Evolutionary conservation across 2,888 invertebrate genomes (phyloP).

Genomic region (Aporophyla lueneburgensis): DNA sequence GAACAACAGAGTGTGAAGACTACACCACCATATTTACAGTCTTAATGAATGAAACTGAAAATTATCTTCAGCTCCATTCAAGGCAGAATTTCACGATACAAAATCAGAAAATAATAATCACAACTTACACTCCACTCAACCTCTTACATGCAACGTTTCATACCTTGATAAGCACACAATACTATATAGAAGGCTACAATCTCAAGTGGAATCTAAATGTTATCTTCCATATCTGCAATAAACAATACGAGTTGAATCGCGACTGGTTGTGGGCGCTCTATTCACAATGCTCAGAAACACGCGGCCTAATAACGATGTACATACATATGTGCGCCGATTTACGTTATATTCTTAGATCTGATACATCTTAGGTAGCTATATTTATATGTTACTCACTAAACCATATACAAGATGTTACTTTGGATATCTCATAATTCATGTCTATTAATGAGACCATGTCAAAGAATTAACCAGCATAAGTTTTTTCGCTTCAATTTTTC

Average conservation of each 20-base stretch:
- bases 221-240: slow-evolving; percentile 74
- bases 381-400: too few relatives aligned
- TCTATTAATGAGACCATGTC: too few relatives aligned
- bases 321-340: slow-evolving; percentile 40
- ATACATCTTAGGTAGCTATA: slow-evolving; percentile 15
- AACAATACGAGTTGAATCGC: slow-evolving; percentile 73
- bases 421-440: too few relatives aligned
- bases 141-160: slow-evolving; percentile 37
- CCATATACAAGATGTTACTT: too few relatives aligned
- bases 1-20: background rate
- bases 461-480: too few relatives aligned
- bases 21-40: background rate
- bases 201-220: slow-evolving; percentile 72
- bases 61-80: background rate
- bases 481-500: too few relatives aligned
- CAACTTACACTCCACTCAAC: slow-evolving; percentile 11
- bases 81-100: background rate
- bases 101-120: slow-evolving; percentile 11
- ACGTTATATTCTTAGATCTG: slow-evolving; percentile 33
- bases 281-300: slow-evolving; percentile 39
- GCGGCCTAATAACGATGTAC: slow-evolving; percentile 48
- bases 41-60: background rate
- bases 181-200: slow-evolving; percentile 59
- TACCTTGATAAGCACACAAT: slow-evolving; percentile 55
- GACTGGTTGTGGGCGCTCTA: slow-evolving; percentile 57